Base-by-base conservation (phyloP, 2,797 vertebrate genomes). In the Enteromius afrohamiltoni region DNA sequence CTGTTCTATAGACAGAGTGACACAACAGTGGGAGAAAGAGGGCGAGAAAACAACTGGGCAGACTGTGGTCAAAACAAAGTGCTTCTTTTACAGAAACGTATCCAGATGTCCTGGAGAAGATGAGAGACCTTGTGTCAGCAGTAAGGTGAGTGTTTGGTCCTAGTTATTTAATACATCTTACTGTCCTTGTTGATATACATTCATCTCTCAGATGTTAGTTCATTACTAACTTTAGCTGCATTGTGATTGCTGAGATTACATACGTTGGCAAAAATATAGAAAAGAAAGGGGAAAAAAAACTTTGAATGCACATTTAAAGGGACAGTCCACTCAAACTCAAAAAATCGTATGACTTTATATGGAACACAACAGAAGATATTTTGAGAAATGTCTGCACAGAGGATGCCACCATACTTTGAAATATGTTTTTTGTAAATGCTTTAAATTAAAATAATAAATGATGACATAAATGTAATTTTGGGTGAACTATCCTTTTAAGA, bases 1-100 rank as follows among this genome's bases (percentile, higher is more conserved):
- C 86, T 75, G 90, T 88, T 85, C 85, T 89, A 90, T 89, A 83
- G 91, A 86, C 85, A 81, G 80, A 89, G 86, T 74, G 26, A 79
- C 83, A 87, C 85, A 88, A 86, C 82, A 79, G 49, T 75, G 79
- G 88, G 85, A 87, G 76, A 37, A 70, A 76, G 62, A 80, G 70
- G 40, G 37, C 2, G 40, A 80, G 69, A 85, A 81, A 69, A 68
- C 31, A 79, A 79, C 62, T 40, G 64, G 37, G 47, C 31, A 69
- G 73, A 87, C 68, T 49, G 86, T 79, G 14, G 6, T 85, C 77
- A 91, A 79, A 88, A 21, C 40, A 76, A 65, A 80, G 77, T 75
- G 62, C 58, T 86, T 86, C 62, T 60, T 87, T 71, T 76, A 80
- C 86, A 87, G 82, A 68, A 77, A 81, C 60, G 23, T 80, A 37